These are phyloP conservation scores for Etheostoma nigrum DNA, from an alignment of 2,797 vertebrate species.

Conservation along the genomic window DNA sequence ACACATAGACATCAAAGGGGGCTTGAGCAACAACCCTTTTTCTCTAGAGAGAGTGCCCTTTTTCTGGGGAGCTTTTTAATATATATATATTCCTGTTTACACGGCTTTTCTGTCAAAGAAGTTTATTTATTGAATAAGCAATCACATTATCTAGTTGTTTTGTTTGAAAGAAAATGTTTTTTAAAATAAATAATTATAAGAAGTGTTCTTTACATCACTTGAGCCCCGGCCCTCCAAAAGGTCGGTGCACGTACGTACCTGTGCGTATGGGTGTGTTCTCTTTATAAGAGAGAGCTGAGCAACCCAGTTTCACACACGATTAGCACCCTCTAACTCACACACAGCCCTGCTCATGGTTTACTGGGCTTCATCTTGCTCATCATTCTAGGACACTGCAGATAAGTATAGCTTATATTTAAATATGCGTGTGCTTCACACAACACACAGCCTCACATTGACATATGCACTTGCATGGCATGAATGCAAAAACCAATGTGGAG, in stretches of 20 bases:
- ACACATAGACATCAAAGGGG: too few relatives aligned
- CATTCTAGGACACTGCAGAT: slow-evolving; percentile 36
- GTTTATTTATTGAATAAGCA: too few relatives aligned
- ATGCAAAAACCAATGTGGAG: slow-evolving; percentile 17
- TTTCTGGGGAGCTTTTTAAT: too few relatives aligned
- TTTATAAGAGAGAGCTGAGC: slow-evolving; percentile 19
- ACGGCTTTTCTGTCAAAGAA: too few relatives aligned
- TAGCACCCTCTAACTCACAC: slow-evolving; percentile 1
- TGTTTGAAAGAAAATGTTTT: too few relatives aligned
- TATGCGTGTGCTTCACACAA: slow-evolving; percentile 12
- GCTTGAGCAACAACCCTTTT: too few relatives aligned
- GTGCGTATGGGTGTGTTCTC: slow-evolving; percentile 14
- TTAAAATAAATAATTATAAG: too few relatives aligned
- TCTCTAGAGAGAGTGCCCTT: too few relatives aligned
- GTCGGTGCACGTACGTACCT: background rate
- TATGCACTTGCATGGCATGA: slow-evolving; percentile 12
- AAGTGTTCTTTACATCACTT: too few relatives aligned
- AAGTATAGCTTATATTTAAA: slow-evolving; percentile 20
- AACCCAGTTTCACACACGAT: slow-evolving; percentile 42
- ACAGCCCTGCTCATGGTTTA: slow-evolving; percentile 30
- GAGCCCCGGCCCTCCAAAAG: too few relatives aligned
- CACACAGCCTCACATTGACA: slow-evolving; percentile 17
- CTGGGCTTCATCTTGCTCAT: slow-evolving; percentile 39
- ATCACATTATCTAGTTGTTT: too few relatives aligned
- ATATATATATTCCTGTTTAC: too few relatives aligned